Evolutionary conservation across 1,140 invertebrate species (phyloP), one percentile per base, ranked within the genome.

Genomic region (Anastatus disparis): DNA sequence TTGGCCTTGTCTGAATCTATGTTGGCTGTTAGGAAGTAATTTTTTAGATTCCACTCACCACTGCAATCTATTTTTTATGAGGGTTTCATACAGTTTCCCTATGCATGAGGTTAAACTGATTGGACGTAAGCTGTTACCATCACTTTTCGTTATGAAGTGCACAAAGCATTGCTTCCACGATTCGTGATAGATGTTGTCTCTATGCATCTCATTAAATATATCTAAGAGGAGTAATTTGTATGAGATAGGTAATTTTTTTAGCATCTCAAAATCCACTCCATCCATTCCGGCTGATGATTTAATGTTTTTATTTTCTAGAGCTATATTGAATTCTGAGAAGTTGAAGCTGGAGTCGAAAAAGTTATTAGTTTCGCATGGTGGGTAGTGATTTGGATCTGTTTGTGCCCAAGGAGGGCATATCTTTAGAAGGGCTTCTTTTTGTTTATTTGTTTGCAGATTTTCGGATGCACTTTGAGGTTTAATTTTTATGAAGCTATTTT

Each of bases 61-160:
- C 29, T 55, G 13, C 2, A 72, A 20, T 27, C 46, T 20, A 38
- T 61, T 72, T 56, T 67, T 68, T 4, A 63, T 17, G 12, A 72
- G 12, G 12, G 65, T 62, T 61, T 72, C 71, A 50, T 63, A 62
- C 0, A 72, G 8, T 56, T 72, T 72, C 29, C 71, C 62, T 3
- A 63, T 13, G 13, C 26, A 58, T 35, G 71, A 68, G 8, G 59
- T 48, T 1, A 68, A 35, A 3, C 64, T 2, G 2, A 72, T 63
- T 1, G 71, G 71, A 8, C 64, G 27, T 3, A 62, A 20, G 20
- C 38, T 55, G 15, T 50, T 58, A 0, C 29, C 38, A 29, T 63
- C 53, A 13, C 38, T 4, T 56, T 69, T 64, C 7, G 26, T 26
- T 27, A 68, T 56, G 29, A 68, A 68, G 13, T 53, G 44, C 0